phyloP scores from a whole-genome alignment of 53 echinoderm and acorn worm genomes.

The Holothuria scabra region DNA sequence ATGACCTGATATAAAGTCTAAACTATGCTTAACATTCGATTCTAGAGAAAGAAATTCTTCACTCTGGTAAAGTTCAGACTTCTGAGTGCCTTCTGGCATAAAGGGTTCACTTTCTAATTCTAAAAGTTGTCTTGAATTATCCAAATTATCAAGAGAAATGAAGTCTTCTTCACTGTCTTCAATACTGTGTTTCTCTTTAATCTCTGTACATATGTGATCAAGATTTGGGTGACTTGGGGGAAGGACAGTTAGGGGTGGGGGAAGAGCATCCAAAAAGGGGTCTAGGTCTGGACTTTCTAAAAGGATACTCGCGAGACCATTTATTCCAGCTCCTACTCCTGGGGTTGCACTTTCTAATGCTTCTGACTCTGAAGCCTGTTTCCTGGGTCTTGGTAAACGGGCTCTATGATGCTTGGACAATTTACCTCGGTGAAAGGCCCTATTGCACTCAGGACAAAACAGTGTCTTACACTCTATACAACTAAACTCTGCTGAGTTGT shows the following conservation, averaged over 20 bases:
- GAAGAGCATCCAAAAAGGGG: constrained; percentile 31
- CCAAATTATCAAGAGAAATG: constrained; percentile 11
- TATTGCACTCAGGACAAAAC: constrained; percentile 85
- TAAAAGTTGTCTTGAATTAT: background rate
- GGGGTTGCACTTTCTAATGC: background rate
- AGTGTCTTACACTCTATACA: constrained; percentile 86
- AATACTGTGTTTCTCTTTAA: constrained; percentile 16
- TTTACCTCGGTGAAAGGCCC: constrained; percentile 79
- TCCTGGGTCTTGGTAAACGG: constrained; percentile 57
- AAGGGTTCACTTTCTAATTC: background rate
- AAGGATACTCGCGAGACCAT: background rate
- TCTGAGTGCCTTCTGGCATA: background rate
- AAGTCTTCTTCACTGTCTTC: constrained; percentile 43
- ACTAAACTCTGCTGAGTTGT: constrained; percentile 76
- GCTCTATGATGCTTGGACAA: constrained; percentile 79
- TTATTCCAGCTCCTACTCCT: no score
- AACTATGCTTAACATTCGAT: background rate
- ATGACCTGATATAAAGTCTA: constrained; percentile 23
- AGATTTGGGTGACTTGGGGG: constrained; percentile 34
- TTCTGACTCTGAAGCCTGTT: background rate
- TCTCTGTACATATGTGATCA: constrained; percentile 29
- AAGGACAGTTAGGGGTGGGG: constrained; percentile 28
- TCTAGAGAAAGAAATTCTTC: constrained; percentile 23
- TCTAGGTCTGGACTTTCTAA: constrained; percentile 31
- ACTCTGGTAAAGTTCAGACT: background rate